Evolutionary conservation across 23 tunicate species (phyloP), one percentile per base, ranked within the genome.

Genomic region (Halocynthia roretzi): DNA sequence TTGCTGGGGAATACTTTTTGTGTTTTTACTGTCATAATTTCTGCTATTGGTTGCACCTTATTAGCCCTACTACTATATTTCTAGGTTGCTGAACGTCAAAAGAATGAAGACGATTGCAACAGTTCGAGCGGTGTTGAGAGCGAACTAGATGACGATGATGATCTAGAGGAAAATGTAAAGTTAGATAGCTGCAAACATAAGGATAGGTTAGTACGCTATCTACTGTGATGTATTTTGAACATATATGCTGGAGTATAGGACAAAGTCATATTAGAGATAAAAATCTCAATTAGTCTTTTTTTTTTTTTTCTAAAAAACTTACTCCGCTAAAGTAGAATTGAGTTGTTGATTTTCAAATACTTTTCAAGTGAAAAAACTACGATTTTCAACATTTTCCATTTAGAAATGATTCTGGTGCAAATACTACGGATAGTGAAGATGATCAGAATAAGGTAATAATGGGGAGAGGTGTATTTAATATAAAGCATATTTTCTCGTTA

Each of bases 11-110:
- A n/a, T 58, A 58, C 1, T 58, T 58, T 58, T 58, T 58, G 63
- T 58, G 63, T 58, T 14, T 58, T 58, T 58, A 58, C 18, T 58
- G 71, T 5, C 5, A 67, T n/a, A n/a, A 19, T 48, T 60, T 60
- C 17, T 18, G 64, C 64, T 60, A 15, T 60, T 18, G 17, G 64
- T n/a, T 60, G 17, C n/a, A 60, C n/a, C 2, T 15, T 15, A 15
- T 60, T n/a, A 15, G 1, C 4, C 4, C 64, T 18, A n/a, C n/a
- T 15, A 15, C 64, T 58, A 2, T 10, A 23, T 7, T 77, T 6
- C 14, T 10, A 83, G 87, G 96, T 89, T 49, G 96, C 96, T 7
- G 96, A 89, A 64, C 80, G 72, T 70, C 84, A 89, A 52, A 89
- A 89, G 64, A 74, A 79, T 12, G 85, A 73, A 61, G 87, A 83